Base-by-base conservation (phyloP, 2,113 vertebrate species). In the Buteo buteo region DNA sequence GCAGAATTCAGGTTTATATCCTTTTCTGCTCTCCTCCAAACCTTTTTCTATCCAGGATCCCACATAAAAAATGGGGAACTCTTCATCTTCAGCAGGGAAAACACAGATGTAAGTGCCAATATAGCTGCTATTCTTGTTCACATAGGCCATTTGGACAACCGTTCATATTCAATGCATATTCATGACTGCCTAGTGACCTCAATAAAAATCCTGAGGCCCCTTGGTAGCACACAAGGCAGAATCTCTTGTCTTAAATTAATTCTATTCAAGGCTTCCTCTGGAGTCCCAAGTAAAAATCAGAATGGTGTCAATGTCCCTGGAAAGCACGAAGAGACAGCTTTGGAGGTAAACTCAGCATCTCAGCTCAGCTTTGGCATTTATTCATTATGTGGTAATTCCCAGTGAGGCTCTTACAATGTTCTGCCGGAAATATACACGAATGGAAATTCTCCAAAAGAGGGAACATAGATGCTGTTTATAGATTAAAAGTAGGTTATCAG, bases 341-440 rank as follows among this genome's bases (percentile, higher is more conserved):
- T 87, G 49, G 54, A 93, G 42, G 54, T 58, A 85, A 92, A 61
- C 9, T 87, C 70, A 70, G 49, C 40, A 73, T 55, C 47, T 77
- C 71, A 92, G 90, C 74, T 95, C 85, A 76, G 62, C 62, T 82
- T 85, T 91, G 70, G 17, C 77, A 49, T 84, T 95, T 91, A 77
- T 65, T 93, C 92, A 94, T 96, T 94, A 93, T 62, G 54, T 91
- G 62, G 36, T 58, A 87, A 93, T 62, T 94, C 94, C 90, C 96
- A 70, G 11, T 3, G 84, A 82, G 66, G 26, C 4, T 66, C 49
- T 62, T 45, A 19, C 29, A 87, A 4, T 14, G 29, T 82, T 93
- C 78, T 91, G 59, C 55, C 0, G 0, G 96, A 94, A 96, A 82
- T 70, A 66, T 0, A 58, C 22, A 50, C 25, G 70, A 80, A 86